Evolutionary conservation across 2,888 invertebrate genomes (phyloP).

Genomic region (Lacanobia wlatinum): DNA sequence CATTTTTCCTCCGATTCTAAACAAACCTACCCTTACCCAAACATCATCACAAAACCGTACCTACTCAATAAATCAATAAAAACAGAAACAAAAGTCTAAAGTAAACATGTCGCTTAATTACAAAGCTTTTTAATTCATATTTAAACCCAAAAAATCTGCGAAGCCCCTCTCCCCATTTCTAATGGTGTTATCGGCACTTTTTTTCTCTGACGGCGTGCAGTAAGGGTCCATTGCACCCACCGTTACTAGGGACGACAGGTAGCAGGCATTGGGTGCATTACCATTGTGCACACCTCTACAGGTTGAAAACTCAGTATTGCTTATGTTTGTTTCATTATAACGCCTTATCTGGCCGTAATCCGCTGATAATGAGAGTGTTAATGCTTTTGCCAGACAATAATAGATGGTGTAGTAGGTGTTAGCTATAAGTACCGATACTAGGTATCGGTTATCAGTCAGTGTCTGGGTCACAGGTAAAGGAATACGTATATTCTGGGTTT

Average conservation of each 20-base stretch:
- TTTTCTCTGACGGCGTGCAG: slow-evolving; percentile 25
- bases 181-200: slow-evolving; percentile 20
- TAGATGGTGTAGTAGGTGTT: not conserved
- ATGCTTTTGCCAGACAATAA: slow-evolving; percentile 34
- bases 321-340: slow-evolving; percentile 21
- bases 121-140: slow-evolving; percentile 9
- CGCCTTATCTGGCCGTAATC: slow-evolving; percentile 32
- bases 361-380: slow-evolving; percentile 9
- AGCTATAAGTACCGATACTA: not conserved
- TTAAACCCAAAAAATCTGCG: not conserved
- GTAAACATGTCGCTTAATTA: not conserved
- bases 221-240: slow-evolving; percentile 25
- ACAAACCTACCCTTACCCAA: not conserved
- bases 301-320: slow-evolving; percentile 29
- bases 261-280: slow-evolving; percentile 30
- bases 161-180: not conserved
- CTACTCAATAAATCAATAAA: slow-evolving; percentile 3
- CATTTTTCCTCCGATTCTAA: not conserved
- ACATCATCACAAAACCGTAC: not conserved
- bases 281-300: slow-evolving; percentile 41
- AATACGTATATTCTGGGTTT: not conserved
- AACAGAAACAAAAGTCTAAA: not conserved
- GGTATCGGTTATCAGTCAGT: slow-evolving; percentile 17
- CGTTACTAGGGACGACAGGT: slow-evolving; percentile 44
- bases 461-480: not conserved